Evolutionary conservation across 2,797 vertebrate species (phyloP).

Genomic region (Avahi laniger): DNA sequence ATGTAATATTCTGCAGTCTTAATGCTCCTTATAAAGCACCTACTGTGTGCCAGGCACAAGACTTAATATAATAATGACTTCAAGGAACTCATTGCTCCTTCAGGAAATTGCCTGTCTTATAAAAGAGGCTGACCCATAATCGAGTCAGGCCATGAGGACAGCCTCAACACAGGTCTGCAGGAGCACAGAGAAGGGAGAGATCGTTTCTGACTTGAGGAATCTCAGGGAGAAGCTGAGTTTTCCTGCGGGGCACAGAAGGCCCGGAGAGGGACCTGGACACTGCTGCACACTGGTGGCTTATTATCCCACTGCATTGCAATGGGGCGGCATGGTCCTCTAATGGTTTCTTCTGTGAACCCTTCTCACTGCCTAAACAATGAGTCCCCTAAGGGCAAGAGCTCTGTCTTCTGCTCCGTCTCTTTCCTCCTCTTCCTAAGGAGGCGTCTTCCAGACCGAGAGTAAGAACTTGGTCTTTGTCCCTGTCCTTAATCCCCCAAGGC

Average conservation of each 20-base stretch:
- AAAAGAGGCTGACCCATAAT: neutral
- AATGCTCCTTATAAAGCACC: neutral
- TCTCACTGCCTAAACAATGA: neutral
- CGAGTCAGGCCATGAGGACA: neutral
- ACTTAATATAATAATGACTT: neutral
- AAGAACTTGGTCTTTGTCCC: neutral
- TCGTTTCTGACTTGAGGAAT: neutral
- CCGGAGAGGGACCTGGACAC: neutral
- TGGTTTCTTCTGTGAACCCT: neutral
- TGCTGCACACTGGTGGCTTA: neutral
- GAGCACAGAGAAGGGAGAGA: neutral
- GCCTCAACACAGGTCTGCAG: neutral
- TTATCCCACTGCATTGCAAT: neutral
- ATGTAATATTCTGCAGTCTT: neutral
- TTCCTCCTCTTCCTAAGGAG: neutral
- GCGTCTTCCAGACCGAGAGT: neutral
- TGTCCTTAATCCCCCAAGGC: neutral
- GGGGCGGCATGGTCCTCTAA: neutral
- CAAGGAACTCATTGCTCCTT: neutral
- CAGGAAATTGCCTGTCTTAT: neutral
- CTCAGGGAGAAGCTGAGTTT: neutral
- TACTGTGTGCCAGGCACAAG: neutral
- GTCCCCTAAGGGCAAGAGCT: neutral
- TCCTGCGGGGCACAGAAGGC: neutral
- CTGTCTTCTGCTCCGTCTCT: neutral